Evolutionary conservation across 2,113 vertebrate species (phyloP), one percentile per base, ranked within the genome.

Genomic region (Actenoides lindsayi): DNA sequence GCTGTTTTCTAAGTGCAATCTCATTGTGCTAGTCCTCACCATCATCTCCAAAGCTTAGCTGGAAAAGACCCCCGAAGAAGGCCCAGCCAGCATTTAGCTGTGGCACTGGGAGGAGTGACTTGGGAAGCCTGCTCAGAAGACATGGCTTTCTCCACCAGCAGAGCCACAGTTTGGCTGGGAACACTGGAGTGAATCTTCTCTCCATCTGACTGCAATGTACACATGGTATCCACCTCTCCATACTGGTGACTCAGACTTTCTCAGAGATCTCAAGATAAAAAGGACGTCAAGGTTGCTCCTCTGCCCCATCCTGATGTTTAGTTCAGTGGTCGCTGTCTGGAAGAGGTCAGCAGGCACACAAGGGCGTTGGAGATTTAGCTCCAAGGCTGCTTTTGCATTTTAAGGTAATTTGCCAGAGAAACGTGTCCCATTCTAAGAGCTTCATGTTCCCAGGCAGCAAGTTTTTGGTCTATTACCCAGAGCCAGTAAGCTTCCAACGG

Each of bases 191-290:
- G 9, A 67, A 68, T 24, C 42, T 51, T 1, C 17, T n/a, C 56
- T 27, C 48, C 41, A 53, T 16, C 28, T 53, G 16, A 73, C 30
- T 31, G 19, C 44, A 62, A 65, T 0, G 0, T 1, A 4, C 11
- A n/a, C 3, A 3, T 18, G 18, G 48, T 17, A 18, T 24, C n/a
- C 25, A 56, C 5, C 28, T 63, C 37, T 63, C 33, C 1, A 0
- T 16, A 20, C 12, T 53, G 67, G 9, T 75, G 23, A 90, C n/a
- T 46, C 19, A 41, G 54, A 35, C 16, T 21, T 65, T 57, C n/a
- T 74, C 53, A 69, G 67, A 30, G 12, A 63, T 83, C 62, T 59
- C 31, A 28, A 78, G 24, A 69, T 48, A 54, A 35, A 14, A 53
- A 83, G 10, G 50, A 57, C 2, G 6, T 44, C 31, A 39, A 21